Evolutionary conservation across 92 coral and sea anemone genomes (phyloP), one percentile per base, ranked within the genome.

Genomic region (Bergia sp.): DNA sequence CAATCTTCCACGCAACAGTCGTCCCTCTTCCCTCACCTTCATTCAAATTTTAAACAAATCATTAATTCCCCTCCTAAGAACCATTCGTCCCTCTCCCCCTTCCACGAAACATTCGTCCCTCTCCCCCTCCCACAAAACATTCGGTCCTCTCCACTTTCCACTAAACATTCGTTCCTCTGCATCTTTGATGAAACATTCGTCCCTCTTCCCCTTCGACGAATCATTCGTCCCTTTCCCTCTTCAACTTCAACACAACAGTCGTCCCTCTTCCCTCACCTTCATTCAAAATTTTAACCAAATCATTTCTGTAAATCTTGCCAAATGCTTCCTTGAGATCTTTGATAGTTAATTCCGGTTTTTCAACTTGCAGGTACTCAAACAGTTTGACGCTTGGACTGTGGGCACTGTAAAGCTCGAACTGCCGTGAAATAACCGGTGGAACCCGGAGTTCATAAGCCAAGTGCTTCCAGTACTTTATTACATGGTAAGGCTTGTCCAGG

Each of bases 381-480:
- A 77, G 16, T 77, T 77, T 44, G 23, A 77, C 0, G n/a, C 37
- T 77, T n/a, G 57, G 81, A 21, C 81, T 77, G 55, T 77, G 81
- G 1, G 40, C 81, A 9, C 15, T 45, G 36, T 43, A 42, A 21
- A 77, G 81, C 12, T 77, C 58, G 15, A 43, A 77, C 55, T 77
- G 81, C 10, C 55, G 29, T 7, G 36, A 41, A 18, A 77, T 44
- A 7, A 5, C 18, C 4, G n/a, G 11, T 15, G 81, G 81, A 45
- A 77, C 81, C 13, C 21, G 2, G 8, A 77, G 37, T 37, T 77
- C 37, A 44, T 42, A 43, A 0, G 57, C 81, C 57, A 77, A 45
- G 37, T 77, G 81, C 55, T 4, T 61, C 86, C 86, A 81, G 50
- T 81, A 15, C 41, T 58, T 81, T 45, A 81, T 39, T 7, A 21